Conservation (phyloP, 1,140 invertebrate species). For the Pachyrhynchus sulphureomaculatus region DNA sequence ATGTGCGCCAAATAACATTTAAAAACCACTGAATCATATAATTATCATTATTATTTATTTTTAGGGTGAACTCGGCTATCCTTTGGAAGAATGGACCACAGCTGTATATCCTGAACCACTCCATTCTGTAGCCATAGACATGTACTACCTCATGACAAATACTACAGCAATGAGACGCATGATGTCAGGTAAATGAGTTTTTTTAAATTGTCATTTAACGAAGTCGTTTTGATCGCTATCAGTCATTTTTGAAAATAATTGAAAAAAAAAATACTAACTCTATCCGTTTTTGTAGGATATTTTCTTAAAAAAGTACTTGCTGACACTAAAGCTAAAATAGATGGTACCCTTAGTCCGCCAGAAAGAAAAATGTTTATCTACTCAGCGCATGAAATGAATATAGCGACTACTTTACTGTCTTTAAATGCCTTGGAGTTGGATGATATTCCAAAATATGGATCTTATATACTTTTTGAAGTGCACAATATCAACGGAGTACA, state of each 20-base stretch:
- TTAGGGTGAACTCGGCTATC: neutral
- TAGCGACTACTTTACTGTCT: slow-evolving; percentile 24
- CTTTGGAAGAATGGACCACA: neutral
- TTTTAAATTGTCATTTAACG: too few species aligned
- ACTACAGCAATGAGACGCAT: neutral
- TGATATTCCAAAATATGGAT: slow-evolving; percentile 35
- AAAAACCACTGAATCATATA: too few species aligned
- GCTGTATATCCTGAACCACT: neutral
- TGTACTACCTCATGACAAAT: neutral
- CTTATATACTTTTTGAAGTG: slow-evolving; percentile 35
- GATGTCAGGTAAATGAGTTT: neutral
- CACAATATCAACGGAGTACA: slow-evolving; percentile 30
- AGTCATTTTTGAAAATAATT: too few species aligned
- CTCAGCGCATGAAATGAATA: slow-evolving; percentile 35
- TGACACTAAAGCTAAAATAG: slow-evolving; percentile 15
- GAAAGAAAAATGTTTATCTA: slow-evolving; percentile 31
- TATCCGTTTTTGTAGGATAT: slow-evolving; percentile 7
- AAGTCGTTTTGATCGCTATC: too few species aligned
- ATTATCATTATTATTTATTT: too few species aligned
- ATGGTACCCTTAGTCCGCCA: neutral
- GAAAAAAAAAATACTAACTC: neutral
- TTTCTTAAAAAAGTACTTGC: slow-evolving; percentile 11
- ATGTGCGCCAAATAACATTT: too few species aligned
- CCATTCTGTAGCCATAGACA: neutral
- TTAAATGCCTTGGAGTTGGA: slow-evolving; percentile 38